Conservation (phyloP, 1,140 invertebrate genomes). For the Tetramorium parvispinum region DNA sequence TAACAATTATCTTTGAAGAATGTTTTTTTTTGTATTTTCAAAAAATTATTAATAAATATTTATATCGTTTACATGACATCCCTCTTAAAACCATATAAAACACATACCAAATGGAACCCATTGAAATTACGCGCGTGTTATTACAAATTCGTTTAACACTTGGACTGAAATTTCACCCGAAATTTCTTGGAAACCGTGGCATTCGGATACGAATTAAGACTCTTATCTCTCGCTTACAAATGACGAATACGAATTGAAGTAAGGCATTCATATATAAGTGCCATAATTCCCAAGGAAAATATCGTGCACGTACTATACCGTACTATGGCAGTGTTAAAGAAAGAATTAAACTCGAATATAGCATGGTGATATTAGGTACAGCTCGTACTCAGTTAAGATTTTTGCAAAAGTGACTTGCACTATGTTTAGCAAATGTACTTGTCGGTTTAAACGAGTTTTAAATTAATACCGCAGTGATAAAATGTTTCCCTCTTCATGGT, state of each 20-base stretch:
- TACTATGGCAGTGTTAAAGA: slow-evolving; percentile 9
- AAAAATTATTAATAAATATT: not conserved
- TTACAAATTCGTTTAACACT: not conserved
- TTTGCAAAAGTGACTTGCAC: slow-evolving; percentile 9
- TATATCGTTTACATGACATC: slow-evolving; percentile 8
- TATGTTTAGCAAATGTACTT: not conserved
- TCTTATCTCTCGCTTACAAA: not conserved
- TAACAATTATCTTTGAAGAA: not conserved
- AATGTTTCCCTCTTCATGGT: slow-evolving; percentile 22
- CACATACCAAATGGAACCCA: not conserved
- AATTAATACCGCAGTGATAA: slow-evolving; percentile 1
- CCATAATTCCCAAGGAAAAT: slow-evolving; percentile 32
- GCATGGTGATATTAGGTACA: not conserved
- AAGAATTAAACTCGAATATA: not conserved
- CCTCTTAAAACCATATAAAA: slow-evolving; percentile 3
- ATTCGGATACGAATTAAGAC: slow-evolving; percentile 1
- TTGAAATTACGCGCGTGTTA: not conserved
- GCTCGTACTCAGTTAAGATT: not conserved
- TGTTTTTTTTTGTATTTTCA: not conserved
- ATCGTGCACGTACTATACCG: not conserved
- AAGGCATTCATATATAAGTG: not conserved
- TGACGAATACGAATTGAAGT: slow-evolving; percentile 7
- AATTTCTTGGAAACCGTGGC: slow-evolving; percentile 26
- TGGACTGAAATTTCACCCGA: slow-evolving; percentile 17
- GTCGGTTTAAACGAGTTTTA: not conserved